These are phyloP conservation scores for Zeugodacus cucurbitae DNA, from an alignment of 1,140 invertebrate species.

Conservation along the genomic window DNA sequence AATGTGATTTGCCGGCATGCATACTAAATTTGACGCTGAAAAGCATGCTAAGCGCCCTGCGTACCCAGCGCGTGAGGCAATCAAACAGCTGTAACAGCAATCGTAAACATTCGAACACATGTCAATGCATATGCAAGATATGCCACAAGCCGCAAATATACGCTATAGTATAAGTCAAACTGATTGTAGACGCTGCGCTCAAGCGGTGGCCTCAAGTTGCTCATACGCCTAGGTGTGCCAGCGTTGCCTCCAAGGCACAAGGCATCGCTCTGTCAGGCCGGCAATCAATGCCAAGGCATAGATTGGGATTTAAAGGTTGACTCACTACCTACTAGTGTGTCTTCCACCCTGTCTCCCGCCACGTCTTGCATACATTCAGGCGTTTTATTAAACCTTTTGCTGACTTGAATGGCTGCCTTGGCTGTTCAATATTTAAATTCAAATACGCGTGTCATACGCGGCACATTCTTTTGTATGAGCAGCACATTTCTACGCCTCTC, in stretches of 20 bases:
- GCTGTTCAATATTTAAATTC: neutral
- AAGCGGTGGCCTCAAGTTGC: neutral
- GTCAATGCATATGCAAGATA: neutral
- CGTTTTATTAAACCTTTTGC: neutral
- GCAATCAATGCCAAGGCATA: neutral
- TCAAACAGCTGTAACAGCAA: neutral
- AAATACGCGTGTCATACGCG: neutral
- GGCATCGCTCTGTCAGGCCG: neutral
- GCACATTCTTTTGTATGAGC: neutral
- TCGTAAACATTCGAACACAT: neutral
- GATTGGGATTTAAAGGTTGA: neutral
- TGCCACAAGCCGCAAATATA: neutral
- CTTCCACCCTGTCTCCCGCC: too few species aligned
- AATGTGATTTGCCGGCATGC: neutral
- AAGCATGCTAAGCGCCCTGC: too few species aligned
- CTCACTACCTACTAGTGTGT: too few species aligned
- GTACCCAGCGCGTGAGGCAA: neutral
- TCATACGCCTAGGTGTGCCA: neutral
- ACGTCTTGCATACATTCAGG: neutral
- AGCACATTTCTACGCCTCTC: too few species aligned
- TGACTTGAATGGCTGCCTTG: neutral
- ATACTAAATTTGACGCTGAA: neutral
- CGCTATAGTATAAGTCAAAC: neutral
- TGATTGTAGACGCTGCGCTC: neutral
- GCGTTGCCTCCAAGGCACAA: neutral